Conservation (phyloP, 2,113 vertebrate species). For the Bos javanicus region DNA sequence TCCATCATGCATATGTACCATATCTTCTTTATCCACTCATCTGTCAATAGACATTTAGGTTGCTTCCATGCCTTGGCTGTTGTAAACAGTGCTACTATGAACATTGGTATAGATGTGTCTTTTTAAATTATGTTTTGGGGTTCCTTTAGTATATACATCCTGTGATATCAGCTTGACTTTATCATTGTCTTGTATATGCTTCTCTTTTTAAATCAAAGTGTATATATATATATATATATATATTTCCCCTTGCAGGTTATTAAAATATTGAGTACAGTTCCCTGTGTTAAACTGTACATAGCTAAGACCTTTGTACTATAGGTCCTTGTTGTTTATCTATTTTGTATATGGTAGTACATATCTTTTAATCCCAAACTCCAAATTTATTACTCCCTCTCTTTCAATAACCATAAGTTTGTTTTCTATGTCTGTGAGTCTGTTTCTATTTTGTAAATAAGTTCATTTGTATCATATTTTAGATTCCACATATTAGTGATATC, state of each 20-base stretch:
- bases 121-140: not conserved
- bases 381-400: not conserved
- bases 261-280: not conserved
- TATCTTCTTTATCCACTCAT: not conserved
- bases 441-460: not conserved
- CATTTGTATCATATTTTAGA: not conserved
- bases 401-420: not conserved
- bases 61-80: not conserved
- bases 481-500: not conserved
- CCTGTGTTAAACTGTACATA: not conserved
- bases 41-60: not conserved
- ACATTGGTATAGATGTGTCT: not conserved
- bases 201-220: not conserved
- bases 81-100: not conserved
- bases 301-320: not conserved
- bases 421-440: not conserved
- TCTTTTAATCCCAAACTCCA: not conserved
- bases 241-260: not conserved
- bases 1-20: not conserved
- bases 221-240: no score
- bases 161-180: not conserved
- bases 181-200: accelerated
- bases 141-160: not conserved
- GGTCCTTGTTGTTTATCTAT: not conserved
- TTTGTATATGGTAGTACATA: not conserved